Percentiles rank a stretch among this genome's conserved stretches.
Conservation (phyloP, 1,140 invertebrate genomes). For the Papilio xuthus region DNA sequence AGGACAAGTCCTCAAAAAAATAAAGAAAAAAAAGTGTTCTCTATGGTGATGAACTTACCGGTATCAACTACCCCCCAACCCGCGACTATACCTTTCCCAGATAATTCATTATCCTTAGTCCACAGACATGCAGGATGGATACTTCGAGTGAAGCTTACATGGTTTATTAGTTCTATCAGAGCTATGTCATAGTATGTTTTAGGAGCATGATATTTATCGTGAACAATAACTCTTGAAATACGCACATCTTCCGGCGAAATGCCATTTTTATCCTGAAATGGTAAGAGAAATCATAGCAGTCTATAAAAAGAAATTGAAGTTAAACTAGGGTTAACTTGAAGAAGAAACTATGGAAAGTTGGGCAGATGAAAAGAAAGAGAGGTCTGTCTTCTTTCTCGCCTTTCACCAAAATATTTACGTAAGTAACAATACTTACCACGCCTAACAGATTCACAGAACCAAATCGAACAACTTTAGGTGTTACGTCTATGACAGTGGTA, state of each 20-base stretch:
- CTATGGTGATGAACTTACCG: constrained; percentile 25
- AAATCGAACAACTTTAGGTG: constrained; percentile 45
- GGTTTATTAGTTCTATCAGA: constrained; percentile 36
- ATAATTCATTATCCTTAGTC: constrained; percentile 36
- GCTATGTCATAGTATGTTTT: constrained; percentile 43
- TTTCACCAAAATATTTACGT: too few species aligned
- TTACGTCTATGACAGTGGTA: constrained; percentile 28
- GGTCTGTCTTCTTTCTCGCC: neutral
- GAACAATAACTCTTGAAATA: constrained; percentile 39
- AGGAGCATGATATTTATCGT: constrained; percentile 39
- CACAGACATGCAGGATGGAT: constrained; percentile 43
- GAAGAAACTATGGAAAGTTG: too few species aligned
- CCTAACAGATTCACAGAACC: constrained; percentile 36
- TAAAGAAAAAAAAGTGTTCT: too few species aligned
- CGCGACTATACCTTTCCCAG: constrained; percentile 31
- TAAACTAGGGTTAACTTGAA: too few species aligned
- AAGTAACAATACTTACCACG: constrained; percentile 35
- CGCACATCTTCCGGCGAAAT: constrained; percentile 15
- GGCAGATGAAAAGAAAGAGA: neutral
- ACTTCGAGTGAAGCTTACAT: constrained; percentile 26
- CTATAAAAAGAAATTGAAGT: neutral
- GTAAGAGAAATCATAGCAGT: neutral
- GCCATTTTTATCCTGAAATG: neutral
- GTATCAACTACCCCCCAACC: constrained; percentile 45
- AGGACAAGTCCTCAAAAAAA: too few species aligned